These are phyloP conservation scores for Emys orbicularis DNA, from an alignment of 2,797 vertebrate species.

Conservation along the genomic window DNA sequence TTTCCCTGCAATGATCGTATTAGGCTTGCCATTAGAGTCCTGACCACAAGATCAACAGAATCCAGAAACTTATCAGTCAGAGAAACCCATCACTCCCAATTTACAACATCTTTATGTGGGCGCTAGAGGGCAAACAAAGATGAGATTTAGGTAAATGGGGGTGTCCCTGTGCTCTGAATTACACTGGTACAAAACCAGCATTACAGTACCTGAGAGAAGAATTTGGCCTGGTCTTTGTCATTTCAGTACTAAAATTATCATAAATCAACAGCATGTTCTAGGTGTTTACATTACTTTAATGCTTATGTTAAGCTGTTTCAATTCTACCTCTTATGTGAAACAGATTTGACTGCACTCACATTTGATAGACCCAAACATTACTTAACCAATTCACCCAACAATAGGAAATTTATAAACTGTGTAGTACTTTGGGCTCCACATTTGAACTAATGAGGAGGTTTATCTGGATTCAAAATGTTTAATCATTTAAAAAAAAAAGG, in stretches of 20 bases:
- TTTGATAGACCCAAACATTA: not conserved
- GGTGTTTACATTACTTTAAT: not conserved
- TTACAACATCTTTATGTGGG: not conserved
- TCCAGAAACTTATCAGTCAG: not conserved
- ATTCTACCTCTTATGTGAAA: not conserved
- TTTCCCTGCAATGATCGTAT: not conserved
- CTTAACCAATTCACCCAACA: not conserved
- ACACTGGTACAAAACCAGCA: not conserved
- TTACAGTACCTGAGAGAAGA: not conserved
- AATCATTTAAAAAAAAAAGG: not conserved
- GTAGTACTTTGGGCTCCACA: not conserved
- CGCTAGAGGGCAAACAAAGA: not conserved
- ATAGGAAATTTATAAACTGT: not conserved
- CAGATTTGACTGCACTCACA: not conserved
- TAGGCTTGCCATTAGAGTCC: not conserved
- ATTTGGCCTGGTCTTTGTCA: not conserved
- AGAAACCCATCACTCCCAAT: not conserved
- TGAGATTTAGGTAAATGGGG: not conserved
- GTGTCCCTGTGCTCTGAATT: not conserved
- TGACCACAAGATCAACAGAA: not conserved
- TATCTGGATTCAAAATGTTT: not conserved
- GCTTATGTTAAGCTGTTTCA: not conserved
- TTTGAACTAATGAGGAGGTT: not conserved
- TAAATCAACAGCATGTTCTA: not conserved
- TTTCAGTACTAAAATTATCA: not conserved